Evolutionary conservation across 2,113 vertebrate species (phyloP).

Genomic region (Apteryx mantelli): DNA sequence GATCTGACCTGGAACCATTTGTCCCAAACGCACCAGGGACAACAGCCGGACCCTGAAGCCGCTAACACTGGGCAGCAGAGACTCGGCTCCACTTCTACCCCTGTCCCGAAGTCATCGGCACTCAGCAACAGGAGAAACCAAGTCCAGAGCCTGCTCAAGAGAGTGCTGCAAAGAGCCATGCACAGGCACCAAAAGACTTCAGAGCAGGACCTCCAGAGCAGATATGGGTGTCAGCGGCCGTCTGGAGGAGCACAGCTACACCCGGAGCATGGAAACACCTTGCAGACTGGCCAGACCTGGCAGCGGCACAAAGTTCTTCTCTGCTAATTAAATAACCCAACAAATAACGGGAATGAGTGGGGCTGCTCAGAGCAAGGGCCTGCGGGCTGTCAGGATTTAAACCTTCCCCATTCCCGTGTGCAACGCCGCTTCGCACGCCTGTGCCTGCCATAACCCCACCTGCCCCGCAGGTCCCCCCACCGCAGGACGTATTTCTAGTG

Average conservation of each 20-base stretch:
- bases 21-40: no score
- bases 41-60: background rate
- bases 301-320: background rate
- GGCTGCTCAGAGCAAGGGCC: no score
- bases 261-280: background rate
- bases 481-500: accelerated
- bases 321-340: background rate
- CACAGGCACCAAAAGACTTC: no score
- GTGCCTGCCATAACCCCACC: background rate
- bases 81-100: background rate
- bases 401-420: no score
- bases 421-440: background rate
- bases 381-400: background rate
- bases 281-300: background rate
- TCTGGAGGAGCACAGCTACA: no score
- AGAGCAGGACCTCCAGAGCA: background rate
- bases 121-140: background rate
- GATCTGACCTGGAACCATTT: background rate
- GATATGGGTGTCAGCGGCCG: background rate
- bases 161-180: background rate
- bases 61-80: background rate
- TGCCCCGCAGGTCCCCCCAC: background rate
- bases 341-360: background rate
- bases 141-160: background rate
- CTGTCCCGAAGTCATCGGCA: background rate